phyloP scores from a whole-genome alignment of 2,113 vertebrate species.

The Cyprinodon variegatus region DNA sequence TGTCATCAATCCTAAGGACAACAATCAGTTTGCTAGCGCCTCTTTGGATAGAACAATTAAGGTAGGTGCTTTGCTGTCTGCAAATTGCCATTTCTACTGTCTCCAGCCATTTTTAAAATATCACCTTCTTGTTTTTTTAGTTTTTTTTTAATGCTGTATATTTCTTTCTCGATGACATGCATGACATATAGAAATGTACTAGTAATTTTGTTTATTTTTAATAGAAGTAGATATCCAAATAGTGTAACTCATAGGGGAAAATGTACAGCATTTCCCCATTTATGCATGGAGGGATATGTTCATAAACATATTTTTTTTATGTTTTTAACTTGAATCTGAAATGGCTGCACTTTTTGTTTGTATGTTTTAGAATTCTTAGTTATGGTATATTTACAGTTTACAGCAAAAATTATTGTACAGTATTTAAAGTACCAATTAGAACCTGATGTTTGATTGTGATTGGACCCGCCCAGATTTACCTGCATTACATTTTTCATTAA shows the following conservation, averaged over 20 bases:
- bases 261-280: background rate
- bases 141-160: too few relatives aligned
- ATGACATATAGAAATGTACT: background rate
- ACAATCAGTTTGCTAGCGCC: constrained; percentile 98
- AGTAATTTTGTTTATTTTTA: background rate
- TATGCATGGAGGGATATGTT: background rate
- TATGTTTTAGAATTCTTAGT: background rate
- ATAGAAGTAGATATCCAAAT: background rate
- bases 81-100: background rate
- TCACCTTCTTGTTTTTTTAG: background rate
- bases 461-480: background rate
- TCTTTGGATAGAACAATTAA: constrained; percentile 98
- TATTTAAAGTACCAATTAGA: background rate
- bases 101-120: background rate
- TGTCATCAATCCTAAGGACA: constrained; percentile 99
- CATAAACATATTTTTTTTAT: too few relatives aligned
- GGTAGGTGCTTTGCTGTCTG: constrained; percentile 71
- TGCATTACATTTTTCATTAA: background rate
- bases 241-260: too few relatives aligned
- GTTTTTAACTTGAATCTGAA: background rate
- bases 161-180: too few relatives aligned
- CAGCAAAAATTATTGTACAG: background rate
- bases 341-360: too few relatives aligned
- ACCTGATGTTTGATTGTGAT: background rate
- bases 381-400: background rate